Percentiles rank a stretch among this genome's conserved stretches.
These are phyloP conservation scores for Heterotis niloticus DNA, from an alignment of 2,113 vertebrate species.

Conservation along the genomic window DNA sequence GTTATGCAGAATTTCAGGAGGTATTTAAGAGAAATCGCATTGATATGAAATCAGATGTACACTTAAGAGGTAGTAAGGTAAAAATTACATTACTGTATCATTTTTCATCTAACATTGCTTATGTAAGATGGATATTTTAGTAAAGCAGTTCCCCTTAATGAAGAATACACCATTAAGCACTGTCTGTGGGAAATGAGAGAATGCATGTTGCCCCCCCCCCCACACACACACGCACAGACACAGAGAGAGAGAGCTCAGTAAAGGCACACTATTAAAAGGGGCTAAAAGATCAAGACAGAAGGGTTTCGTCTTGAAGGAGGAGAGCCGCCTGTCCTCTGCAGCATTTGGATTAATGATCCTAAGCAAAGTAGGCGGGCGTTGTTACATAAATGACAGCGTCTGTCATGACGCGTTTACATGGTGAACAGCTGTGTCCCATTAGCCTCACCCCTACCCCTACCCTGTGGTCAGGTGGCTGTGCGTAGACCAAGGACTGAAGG, in stretches of 20 bases:
- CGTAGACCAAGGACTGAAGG: too few relatives aligned
- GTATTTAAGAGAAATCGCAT: too few relatives aligned
- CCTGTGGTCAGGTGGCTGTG: neutral
- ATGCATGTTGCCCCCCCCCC: too few relatives aligned
- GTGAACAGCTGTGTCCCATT: slow-evolving; percentile 12
- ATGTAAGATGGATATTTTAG: neutral
- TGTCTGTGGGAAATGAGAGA: too few relatives aligned
- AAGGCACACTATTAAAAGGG: neutral
- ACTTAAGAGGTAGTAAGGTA: too few relatives aligned
- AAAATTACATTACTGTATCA: neutral
- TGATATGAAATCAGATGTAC: too few relatives aligned
- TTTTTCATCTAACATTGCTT: neutral
- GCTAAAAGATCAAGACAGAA: neutral
- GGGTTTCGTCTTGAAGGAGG: neutral
- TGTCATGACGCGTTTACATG: neutral
- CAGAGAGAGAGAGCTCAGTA: too few relatives aligned
- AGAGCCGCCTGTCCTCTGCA: neutral
- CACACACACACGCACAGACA: too few relatives aligned
- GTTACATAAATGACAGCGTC: slow-evolving; percentile 20
- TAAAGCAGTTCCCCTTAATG: neutral
- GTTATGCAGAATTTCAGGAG: too few relatives aligned
- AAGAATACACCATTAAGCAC: too few relatives aligned
- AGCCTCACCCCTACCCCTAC: neutral
- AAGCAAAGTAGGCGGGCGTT: neutral
- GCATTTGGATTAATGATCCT: neutral